A percentile compares a stretch with the other conserved stretches of the same genome.
Conservation (phyloP, 1,140 invertebrate species). For the Leptopilina boulardi region DNA sequence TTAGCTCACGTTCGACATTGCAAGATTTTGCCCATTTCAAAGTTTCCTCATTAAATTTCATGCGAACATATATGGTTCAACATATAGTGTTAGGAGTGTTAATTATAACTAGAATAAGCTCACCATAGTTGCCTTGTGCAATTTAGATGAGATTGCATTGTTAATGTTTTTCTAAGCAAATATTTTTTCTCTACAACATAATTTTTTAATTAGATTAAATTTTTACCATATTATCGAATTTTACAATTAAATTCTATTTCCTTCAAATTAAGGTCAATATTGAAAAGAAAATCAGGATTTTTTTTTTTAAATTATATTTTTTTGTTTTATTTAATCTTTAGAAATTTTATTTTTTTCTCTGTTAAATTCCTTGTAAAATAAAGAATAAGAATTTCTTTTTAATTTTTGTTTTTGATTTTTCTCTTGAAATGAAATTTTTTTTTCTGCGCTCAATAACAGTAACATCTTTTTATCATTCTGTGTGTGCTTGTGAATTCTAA, state of each 20-base stretch:
- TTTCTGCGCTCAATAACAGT: background rate
- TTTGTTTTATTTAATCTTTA: too few relatives aligned
- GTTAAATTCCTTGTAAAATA: too few relatives aligned
- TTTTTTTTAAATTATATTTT: too few relatives aligned
- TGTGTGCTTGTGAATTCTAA: background rate
- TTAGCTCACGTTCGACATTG: conserved; percentile 3
- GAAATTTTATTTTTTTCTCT: too few relatives aligned
- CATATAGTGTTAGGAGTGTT: conserved; percentile 14
- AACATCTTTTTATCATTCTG: conserved; percentile 8
- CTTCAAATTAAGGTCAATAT: too few relatives aligned
- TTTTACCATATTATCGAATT: background rate
- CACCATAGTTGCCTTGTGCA: conserved; percentile 3
- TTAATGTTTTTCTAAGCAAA: background rate
- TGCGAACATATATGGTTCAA: background rate
- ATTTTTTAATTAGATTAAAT: background rate
- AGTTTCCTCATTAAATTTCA: conserved; percentile 17
- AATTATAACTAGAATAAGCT: conserved; percentile 18
- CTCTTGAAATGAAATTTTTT: too few relatives aligned
- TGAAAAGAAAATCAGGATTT: too few relatives aligned
- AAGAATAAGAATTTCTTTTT: too few relatives aligned
- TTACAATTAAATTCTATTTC: too few relatives aligned
- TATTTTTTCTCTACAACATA: background rate
- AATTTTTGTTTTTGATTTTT: too few relatives aligned
- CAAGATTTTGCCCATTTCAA: conserved; percentile 5
- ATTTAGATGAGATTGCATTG: background rate